A percentile compares a stretch with the other conserved stretches of the same genome.
These are phyloP conservation scores for Lipophrys pholis DNA, from an alignment of 2,113 vertebrate genomes.

Conservation along the genomic window DNA sequence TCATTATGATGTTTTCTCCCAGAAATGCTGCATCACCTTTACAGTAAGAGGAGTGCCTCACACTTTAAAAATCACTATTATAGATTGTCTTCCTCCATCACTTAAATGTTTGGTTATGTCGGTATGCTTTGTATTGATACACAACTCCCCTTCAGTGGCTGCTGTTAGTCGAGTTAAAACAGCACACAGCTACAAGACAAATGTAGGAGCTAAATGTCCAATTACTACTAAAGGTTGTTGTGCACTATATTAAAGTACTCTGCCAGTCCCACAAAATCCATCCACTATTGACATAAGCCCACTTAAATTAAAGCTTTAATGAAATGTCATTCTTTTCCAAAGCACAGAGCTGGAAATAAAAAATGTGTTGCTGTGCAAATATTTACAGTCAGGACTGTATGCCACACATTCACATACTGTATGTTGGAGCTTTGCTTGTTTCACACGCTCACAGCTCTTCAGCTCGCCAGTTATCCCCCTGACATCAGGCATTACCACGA, in stretches of 20 bases:
- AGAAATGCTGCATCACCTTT: no score
- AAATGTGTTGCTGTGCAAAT: neutral
- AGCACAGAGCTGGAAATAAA: neutral
- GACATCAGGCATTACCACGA: constrained; percentile 45
- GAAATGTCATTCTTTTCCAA: neutral
- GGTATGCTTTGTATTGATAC: neutral
- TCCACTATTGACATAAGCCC: neutral
- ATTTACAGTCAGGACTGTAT: neutral
- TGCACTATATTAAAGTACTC: neutral
- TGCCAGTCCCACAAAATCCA: no score
- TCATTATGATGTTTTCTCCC: no score
- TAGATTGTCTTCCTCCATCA: neutral
- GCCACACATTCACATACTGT: neutral
- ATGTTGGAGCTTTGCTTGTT: constrained; percentile 18
- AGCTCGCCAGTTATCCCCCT: constrained; percentile 28
- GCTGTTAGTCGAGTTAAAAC: neutral
- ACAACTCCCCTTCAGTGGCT: neutral
- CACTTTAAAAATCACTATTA: no score
- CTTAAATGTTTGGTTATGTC: no score
- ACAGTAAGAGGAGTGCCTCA: no score
- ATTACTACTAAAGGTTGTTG: neutral
- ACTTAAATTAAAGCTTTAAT: constrained; percentile 11
- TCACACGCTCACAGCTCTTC: constrained; percentile 16
- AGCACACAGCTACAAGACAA: no score
- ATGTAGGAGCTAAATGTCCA: neutral